Evolutionary conservation across 64 coral and sea anemone genomes (phyloP), one percentile per base, ranked within the genome.

Genomic region (Orbicella faveolata): DNA sequence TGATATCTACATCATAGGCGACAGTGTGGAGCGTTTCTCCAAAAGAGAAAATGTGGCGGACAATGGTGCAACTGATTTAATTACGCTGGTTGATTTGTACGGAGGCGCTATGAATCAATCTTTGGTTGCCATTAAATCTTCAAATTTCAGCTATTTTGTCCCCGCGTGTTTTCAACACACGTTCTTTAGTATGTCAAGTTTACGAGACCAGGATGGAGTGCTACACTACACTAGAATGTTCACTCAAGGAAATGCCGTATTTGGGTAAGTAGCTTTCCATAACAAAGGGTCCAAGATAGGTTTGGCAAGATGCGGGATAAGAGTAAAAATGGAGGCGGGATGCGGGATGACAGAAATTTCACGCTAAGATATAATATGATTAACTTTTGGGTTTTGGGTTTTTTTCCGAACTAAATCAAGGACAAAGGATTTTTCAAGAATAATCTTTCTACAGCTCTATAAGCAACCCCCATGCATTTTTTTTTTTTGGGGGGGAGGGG

Each of bases 81-180:
- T 85, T 25, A 85, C 82, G 23, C 67, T 85, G 65, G 18, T 85
- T 70, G 82, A 85, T 12, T 23, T 72, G 11, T 85, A 85, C 2
- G 82, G 82, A n/a, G 82, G 82, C 14, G 65, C 82, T 7, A 73
- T 85, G 82, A 85, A 85, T 21, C 65, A 85, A 33, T 85, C 82
- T 16, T 14, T 85, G 36, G 8, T 68, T 44, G 82, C 15, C 21
- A 39, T 70, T 9, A 9, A 70, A 70, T 23, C 65, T 4, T 25
- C 82, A 41, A 85, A 85, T 11, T 4, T 85, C 7, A 85, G 82
- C 37, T 73, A 72, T 70, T 85, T 85, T 66, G 65, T 85, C 6
- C 82, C 64, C 2, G 64, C 82, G 21, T 85, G 82, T 85, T 85
- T 85, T 85, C 82, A 85, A 23, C 82, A 85, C 68, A 72, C 82